Conservation (phyloP, 1,140 invertebrate genomes). For the Drosophila carrolli region DNA sequence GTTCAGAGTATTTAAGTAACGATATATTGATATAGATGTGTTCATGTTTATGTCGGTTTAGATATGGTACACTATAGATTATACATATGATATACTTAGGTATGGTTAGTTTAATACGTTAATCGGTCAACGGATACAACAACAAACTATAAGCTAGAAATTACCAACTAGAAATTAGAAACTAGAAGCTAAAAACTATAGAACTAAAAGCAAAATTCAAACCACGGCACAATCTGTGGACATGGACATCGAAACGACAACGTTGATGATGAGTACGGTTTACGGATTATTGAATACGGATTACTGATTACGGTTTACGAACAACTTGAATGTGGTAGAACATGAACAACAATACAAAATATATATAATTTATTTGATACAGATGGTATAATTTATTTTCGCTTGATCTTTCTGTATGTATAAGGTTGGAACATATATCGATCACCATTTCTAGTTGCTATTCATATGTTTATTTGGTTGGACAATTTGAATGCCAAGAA, state of each 20-base stretch:
- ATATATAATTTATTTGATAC: slow-evolving; percentile 56
- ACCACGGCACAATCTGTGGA: slow-evolving; percentile 57
- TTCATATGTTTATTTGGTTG: slow-evolving; percentile 36
- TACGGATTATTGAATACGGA: slow-evolving; percentile 47
- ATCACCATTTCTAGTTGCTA: slow-evolving; percentile 38
- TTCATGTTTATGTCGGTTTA: slow-evolving; percentile 35
- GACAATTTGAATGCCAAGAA: slow-evolving; percentile 71
- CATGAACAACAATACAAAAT: slow-evolving; percentile 77
- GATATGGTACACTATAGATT: slow-evolving; percentile 51
- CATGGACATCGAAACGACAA: slow-evolving; percentile 74
- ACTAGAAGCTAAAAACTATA: slow-evolving; percentile 57
- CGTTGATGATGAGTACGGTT: slow-evolving; percentile 68
- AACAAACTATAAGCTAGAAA: slow-evolving; percentile 62
- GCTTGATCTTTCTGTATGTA: slow-evolving; percentile 34
- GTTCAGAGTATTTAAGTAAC: slow-evolving; percentile 9
- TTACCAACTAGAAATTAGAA: slow-evolving; percentile 55
- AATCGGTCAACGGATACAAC: slow-evolving; percentile 61
- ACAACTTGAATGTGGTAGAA: slow-evolving; percentile 70
- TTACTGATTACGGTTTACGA: slow-evolving; percentile 56
- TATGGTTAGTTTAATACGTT: slow-evolving; percentile 46
- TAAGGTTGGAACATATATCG: slow-evolving; percentile 27
- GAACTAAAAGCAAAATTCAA: slow-evolving; percentile 55
- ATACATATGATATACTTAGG: slow-evolving; percentile 52
- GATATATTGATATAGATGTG: slow-evolving; percentile 48
- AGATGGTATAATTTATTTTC: slow-evolving; percentile 25